These are phyloP conservation scores for Hydropsyche betteni DNA, from an alignment of 2,888 invertebrate species.

Conservation along the genomic window DNA sequence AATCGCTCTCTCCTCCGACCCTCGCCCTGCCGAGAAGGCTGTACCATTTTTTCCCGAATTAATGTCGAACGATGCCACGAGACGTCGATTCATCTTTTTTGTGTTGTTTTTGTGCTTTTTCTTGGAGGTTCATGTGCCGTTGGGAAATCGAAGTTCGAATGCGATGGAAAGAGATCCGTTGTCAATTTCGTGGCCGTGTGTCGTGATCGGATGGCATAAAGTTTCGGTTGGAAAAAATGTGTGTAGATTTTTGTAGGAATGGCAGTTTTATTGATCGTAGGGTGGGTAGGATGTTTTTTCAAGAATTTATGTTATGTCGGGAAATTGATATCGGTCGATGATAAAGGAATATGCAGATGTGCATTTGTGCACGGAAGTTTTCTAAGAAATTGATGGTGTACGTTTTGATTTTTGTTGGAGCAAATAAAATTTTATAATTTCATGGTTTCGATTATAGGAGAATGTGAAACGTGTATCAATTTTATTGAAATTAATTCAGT, in stretches of 20 bases:
- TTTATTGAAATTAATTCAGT: too few species aligned
- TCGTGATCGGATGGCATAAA: slow-evolving; percentile 32
- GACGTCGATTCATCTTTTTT: slow-evolving; percentile 6
- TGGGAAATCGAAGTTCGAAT: background rate
- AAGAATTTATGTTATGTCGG: too few species aligned
- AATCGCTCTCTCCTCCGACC: slow-evolving; percentile 24
- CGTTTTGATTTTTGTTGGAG: too few species aligned
- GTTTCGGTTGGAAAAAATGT: background rate
- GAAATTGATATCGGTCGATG: background rate
- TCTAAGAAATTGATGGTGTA: too few species aligned
- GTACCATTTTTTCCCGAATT: slow-evolving; percentile 39
- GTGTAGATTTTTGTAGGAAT: background rate
- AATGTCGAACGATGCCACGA: slow-evolving; percentile 5
- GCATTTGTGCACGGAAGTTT: too few species aligned
- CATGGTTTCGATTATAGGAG: too few species aligned
- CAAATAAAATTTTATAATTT: too few species aligned
- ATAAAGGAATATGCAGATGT: background rate
- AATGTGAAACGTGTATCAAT: too few species aligned
- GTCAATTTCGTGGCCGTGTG: slow-evolving; percentile 26
- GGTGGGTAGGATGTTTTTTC: too few species aligned
- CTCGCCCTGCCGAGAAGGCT: slow-evolving; percentile 16
- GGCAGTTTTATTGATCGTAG: background rate
- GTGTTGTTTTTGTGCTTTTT: too few species aligned
- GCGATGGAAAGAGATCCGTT: background rate
- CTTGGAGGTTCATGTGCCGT: background rate